Evolutionary conservation across 2,113 vertebrate species (phyloP).

Genomic region (Chloropsis cyanopogon): DNA sequence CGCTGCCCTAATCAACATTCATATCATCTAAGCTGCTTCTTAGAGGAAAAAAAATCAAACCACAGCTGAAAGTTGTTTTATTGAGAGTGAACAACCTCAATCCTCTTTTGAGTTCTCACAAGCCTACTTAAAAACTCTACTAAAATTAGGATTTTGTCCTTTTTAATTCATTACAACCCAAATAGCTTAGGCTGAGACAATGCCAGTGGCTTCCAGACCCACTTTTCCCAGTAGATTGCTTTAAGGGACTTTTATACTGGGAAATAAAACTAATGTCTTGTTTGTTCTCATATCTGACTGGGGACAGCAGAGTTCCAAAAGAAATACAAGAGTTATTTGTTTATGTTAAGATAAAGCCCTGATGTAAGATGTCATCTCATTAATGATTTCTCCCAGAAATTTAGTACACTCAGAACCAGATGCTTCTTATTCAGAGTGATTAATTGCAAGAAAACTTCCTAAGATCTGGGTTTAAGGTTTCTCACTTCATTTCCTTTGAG

Average conservation of each 20-base stretch:
- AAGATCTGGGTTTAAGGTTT: not conserved
- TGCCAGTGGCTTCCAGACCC: not conserved
- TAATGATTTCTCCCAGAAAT: slow-evolving; percentile 15
- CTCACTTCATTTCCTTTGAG: not conserved
- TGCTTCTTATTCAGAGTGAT: not conserved
- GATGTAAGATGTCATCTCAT: not conserved
- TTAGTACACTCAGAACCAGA: not conserved
- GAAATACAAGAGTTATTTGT: slow-evolving; percentile 37
- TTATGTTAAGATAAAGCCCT: slow-evolving; percentile 34
- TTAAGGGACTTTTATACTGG: slow-evolving; percentile 10
- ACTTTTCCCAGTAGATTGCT: slow-evolving; percentile 1
- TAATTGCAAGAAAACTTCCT: not conserved
- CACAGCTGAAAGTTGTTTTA: not conserved
- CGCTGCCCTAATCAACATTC: not conserved
- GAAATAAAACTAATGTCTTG: not conserved
- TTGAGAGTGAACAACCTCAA: not conserved
- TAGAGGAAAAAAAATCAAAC: not conserved
- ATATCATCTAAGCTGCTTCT: not conserved
- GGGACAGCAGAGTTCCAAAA: slow-evolving; percentile 29
- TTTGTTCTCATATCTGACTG: slow-evolving; percentile 25
- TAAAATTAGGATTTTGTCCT: slow-evolving; percentile 18
- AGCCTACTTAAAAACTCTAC: not conserved
- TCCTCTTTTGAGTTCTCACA: not conserved
- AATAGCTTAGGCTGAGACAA: not conserved
- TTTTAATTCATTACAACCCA: not conserved